These are phyloP conservation scores for Caenorhabditis virilis DNA, from an alignment of 2,888 invertebrate genomes.

Conservation along the genomic window DNA sequence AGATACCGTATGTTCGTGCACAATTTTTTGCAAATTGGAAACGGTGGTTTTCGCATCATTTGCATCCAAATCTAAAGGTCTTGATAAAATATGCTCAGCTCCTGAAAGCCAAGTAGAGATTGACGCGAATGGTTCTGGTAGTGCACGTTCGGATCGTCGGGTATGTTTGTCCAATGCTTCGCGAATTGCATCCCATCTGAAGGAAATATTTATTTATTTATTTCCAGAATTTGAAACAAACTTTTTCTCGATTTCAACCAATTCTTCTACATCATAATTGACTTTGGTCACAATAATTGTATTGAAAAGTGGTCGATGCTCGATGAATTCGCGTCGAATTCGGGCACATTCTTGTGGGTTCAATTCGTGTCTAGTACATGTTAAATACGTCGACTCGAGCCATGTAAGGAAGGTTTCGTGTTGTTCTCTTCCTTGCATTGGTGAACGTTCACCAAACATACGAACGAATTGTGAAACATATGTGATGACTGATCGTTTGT, in stretches of 20 bases:
- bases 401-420: conserved; percentile 46
- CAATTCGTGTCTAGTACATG: conserved; percentile 20
- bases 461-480: conserved; percentile 68
- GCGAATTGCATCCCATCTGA: conserved; percentile 52
- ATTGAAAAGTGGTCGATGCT: conserved; percentile 54
- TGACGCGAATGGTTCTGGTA: conserved; percentile 52
- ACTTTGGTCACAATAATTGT: conserved; percentile 53
- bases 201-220: neutral
- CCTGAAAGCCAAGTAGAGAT: conserved; percentile 50
- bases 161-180: conserved; percentile 49
- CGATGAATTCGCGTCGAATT: conserved; percentile 58
- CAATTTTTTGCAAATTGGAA: conserved; percentile 30
- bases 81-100: conserved; percentile 42
- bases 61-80: conserved; percentile 38
- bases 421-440: conserved; percentile 44
- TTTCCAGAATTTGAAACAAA: conserved; percentile 7
- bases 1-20: conserved; percentile 34
- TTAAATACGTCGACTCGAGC: conserved; percentile 44
- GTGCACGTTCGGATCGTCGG: conserved; percentile 39
- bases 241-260: conserved; percentile 54
- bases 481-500: conserved; percentile 67
- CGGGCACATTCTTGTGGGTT: conserved; percentile 45
- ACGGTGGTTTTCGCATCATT: conserved; percentile 44
- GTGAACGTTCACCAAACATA: conserved; percentile 49
- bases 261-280: conserved; percentile 51